phyloP scores from a whole-genome alignment of 2,113 vertebrate genomes.

The Chunga burmeisteri region DNA sequence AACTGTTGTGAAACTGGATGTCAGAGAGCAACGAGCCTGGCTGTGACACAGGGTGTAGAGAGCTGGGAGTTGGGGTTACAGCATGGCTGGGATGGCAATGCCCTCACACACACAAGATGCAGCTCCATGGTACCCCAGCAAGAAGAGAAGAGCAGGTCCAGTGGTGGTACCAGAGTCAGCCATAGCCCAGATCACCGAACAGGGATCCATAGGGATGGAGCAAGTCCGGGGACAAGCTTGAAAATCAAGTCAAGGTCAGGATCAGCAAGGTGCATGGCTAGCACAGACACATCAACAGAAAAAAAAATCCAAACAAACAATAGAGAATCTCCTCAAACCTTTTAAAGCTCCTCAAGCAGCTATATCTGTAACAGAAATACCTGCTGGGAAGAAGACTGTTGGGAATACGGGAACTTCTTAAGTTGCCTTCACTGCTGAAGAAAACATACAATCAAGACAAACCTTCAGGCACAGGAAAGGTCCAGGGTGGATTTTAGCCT shows the following conservation, averaged over 20 bases:
- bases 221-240: neutral
- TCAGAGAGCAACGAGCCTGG: neutral
- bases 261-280: accelerated
- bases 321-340: neutral
- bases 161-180: neutral
- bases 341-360: neutral
- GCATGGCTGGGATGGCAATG: neutral
- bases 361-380: neutral
- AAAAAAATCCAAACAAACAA: accelerated
- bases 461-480: neutral
- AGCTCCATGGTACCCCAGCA: neutral
- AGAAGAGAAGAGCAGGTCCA: neutral
- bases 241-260: neutral
- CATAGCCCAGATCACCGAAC: neutral
- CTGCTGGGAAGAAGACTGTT: neutral
- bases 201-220: neutral
- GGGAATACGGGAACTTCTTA: neutral
- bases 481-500: neutral
- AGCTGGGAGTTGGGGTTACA: neutral
- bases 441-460: neutral
- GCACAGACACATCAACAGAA: neutral
- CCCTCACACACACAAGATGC: neutral
- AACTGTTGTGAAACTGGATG: neutral
- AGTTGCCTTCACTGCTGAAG: neutral
- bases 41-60: accelerated